Conservation (phyloP, 2,888 invertebrate genomes). For the Andrena haemorrhoa region DNA sequence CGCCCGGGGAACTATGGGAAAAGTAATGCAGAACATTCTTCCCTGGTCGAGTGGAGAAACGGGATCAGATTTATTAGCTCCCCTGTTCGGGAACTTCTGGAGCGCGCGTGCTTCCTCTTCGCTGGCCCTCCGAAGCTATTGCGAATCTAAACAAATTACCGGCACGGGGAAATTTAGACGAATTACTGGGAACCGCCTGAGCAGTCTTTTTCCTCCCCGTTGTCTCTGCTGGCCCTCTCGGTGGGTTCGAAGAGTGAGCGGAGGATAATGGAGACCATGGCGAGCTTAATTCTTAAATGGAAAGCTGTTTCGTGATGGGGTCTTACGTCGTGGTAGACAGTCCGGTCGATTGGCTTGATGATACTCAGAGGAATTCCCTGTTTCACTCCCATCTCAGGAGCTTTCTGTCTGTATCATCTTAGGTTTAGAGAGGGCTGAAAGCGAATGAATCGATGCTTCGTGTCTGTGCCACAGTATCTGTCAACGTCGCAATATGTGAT, state of each 20-base stretch:
- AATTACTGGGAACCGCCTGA: conserved; percentile 2
- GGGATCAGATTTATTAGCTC: conserved; percentile 41
- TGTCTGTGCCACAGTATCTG: too few relatives aligned
- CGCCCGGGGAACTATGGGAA: not conserved
- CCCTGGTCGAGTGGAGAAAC: not conserved
- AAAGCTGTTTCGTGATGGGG: not conserved
- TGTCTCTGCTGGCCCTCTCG: not conserved
- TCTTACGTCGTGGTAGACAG: not conserved
- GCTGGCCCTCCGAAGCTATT: not conserved
- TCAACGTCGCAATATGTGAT: too few relatives aligned
- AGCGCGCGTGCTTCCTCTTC: conserved; percentile 21
- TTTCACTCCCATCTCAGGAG: too few relatives aligned
- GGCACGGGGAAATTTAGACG: conserved; percentile 28
- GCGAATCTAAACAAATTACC: conserved; percentile 45
- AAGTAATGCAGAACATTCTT: conserved; percentile 32
- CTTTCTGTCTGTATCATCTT: too few relatives aligned
- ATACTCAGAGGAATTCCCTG: not conserved
- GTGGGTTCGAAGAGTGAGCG: not conserved
- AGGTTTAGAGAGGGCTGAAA: too few relatives aligned
- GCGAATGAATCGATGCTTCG: too few relatives aligned
- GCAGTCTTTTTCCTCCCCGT: not conserved
- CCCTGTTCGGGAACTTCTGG: conserved; percentile 5
- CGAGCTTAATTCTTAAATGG: conserved; percentile 23
- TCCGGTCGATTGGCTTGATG: not conserved
- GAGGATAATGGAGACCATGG: not conserved